Conservation (phyloP, 2,113 vertebrate genomes). For the Ascaphus truei region DNA sequence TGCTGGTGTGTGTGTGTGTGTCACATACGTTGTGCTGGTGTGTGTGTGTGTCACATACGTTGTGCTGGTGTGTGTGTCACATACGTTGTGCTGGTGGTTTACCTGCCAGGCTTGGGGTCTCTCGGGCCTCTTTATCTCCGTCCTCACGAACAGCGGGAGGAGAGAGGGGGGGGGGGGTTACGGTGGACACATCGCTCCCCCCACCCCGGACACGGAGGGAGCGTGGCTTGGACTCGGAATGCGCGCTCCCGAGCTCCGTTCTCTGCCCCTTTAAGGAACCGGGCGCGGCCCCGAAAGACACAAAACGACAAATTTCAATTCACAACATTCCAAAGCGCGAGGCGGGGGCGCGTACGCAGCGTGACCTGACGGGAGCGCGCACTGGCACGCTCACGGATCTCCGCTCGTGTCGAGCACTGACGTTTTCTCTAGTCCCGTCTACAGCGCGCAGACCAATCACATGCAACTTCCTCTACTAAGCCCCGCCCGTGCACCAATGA, state of each 20-base stretch:
- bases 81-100: no score
- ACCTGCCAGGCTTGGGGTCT: background rate
- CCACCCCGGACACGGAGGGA: slow-evolving; percentile 3
- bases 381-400: background rate
- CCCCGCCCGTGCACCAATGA: background rate
- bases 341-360: slow-evolving; percentile 56
- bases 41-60: no score
- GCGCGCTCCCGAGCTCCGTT: background rate
- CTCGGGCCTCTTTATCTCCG: background rate
- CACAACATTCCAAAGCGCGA: slow-evolving; percentile 65
- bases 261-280: slow-evolving; percentile 57
- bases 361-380: slow-evolving; percentile 41
- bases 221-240: background rate
- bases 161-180: background rate
- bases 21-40: no score
- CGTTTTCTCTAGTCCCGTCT: no score
- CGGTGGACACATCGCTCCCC: background rate
- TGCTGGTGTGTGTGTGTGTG: no score
- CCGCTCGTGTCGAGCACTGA: background rate
- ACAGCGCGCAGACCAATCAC: background rate
- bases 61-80: no score
- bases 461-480: background rate
- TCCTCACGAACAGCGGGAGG: background rate
- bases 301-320: slow-evolving; percentile 52
- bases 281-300: slow-evolving; percentile 40